Percentiles rank a stretch among this genome's conserved stretches.
phyloP scores from a whole-genome alignment of 2,888 invertebrate genomes.

The Bimastos eiseni region DNA sequence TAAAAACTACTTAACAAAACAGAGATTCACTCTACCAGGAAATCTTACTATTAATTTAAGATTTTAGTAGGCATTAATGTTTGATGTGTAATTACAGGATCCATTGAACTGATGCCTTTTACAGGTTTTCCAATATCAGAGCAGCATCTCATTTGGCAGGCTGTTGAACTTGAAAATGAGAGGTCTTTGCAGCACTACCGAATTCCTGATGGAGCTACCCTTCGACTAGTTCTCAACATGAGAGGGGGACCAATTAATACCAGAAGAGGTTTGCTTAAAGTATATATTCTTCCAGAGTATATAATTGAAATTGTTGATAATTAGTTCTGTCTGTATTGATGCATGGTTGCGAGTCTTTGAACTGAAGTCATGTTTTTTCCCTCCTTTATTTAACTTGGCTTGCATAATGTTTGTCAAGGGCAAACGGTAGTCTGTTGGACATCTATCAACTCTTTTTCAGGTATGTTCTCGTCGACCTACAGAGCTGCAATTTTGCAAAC shows the following conservation, averaged over 20 bases:
- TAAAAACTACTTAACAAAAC: not conserved
- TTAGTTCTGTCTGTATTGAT: not conserved
- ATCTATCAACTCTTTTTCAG: too few species aligned
- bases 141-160: constrained; percentile 76
- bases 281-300: not conserved
- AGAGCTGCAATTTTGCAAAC: too few species aligned
- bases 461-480: too few species aligned
- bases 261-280: constrained; percentile 1
- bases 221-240: constrained; percentile 76
- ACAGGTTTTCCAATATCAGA: constrained; percentile 76
- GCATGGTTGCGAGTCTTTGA: not conserved
- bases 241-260: constrained; percentile 76
- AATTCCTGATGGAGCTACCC: constrained; percentile 70
- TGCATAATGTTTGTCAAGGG: too few species aligned
- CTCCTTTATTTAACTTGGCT: too few species aligned
- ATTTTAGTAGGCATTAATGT: not conserved
- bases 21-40: not conserved
- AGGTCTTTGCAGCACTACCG: constrained; percentile 68
- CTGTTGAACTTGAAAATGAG: constrained; percentile 71
- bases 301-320: too few species aligned
- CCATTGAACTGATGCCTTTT: not conserved
- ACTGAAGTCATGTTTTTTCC: not conserved
- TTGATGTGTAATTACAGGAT: not conserved
- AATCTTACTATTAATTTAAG: not conserved
- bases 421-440: too few species aligned